A percentile compares a stretch with the other conserved stretches of the same genome.
Evolutionary conservation across 2,888 invertebrate genomes (phyloP).

Genomic region (Stratiomys singularior): DNA sequence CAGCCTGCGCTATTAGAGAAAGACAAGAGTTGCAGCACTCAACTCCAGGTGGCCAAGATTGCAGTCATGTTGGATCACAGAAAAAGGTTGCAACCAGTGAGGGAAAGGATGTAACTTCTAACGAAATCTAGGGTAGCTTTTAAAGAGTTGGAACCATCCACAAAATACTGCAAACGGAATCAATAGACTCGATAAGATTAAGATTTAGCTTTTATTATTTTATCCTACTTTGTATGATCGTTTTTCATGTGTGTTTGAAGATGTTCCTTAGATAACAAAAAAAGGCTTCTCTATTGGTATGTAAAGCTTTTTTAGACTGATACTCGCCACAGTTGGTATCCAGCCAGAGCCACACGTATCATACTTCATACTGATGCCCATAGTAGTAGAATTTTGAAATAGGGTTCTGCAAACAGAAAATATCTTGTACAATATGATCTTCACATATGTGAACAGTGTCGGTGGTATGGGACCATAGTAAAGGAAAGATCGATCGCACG

Average conservation of each 20-base stretch:
- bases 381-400: not conserved
- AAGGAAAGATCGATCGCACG: conserved; percentile 49
- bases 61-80: not conserved
- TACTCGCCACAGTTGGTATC: not conserved
- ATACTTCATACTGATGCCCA: too few species aligned
- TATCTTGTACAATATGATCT: conserved; percentile 19
- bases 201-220: too few species aligned
- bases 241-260: too few species aligned
- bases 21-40: not conserved
- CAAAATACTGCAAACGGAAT: conserved; percentile 48
- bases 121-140: not conserved
- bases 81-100: not conserved
- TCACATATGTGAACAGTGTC: conserved; percentile 13
- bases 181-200: conserved; percentile 48
- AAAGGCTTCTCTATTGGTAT: too few species aligned
- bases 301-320: not conserved
- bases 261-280: not conserved
- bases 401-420: conserved; percentile 24
- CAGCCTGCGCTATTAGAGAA: not conserved
- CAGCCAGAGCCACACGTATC: not conserved
- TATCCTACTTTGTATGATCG: too few species aligned
- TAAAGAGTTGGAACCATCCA: conserved; percentile 47
- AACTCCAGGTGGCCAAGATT: not conserved
- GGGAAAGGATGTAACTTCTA: not conserved
- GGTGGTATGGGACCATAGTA: conserved; percentile 9